Evolutionary conservation across 2,797 vertebrate species (phyloP).

Genomic region (Odontamblyopus rebecca): DNA sequence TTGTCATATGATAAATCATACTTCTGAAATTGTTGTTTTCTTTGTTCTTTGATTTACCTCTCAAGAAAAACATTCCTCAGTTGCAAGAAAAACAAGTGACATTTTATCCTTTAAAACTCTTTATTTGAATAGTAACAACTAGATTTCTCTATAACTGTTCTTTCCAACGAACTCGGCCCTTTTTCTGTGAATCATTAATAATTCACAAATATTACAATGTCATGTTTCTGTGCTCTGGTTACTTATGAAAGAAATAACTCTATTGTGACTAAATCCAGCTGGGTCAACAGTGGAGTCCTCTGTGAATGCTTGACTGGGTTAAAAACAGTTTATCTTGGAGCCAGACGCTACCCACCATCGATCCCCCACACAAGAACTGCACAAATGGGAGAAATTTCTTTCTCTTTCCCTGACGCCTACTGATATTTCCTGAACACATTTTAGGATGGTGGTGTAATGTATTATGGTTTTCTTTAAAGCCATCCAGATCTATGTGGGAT

Average conservation of each 20-base stretch:
- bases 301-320: background rate
- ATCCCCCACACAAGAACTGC: background rate
- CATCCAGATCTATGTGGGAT: too few species aligned
- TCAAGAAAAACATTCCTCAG: background rate
- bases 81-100: too few species aligned
- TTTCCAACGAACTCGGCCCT: background rate
- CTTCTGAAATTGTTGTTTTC: background rate
- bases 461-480: background rate
- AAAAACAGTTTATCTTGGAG: background rate
- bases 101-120: background rate
- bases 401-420: background rate
- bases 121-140: background rate
- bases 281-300: background rate
- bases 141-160: background rate
- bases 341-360: background rate
- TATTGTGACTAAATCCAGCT: background rate
- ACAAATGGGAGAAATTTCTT: background rate
- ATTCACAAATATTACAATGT: background rate
- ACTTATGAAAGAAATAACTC: background rate
- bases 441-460: background rate
- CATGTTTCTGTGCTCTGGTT: background rate
- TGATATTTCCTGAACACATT: background rate
- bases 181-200: background rate
- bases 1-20: slow-evolving; percentile 1
- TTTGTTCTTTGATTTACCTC: background rate